Conservation (phyloP, 2,888 invertebrate genomes). For the Cylloceria caligata region DNA sequence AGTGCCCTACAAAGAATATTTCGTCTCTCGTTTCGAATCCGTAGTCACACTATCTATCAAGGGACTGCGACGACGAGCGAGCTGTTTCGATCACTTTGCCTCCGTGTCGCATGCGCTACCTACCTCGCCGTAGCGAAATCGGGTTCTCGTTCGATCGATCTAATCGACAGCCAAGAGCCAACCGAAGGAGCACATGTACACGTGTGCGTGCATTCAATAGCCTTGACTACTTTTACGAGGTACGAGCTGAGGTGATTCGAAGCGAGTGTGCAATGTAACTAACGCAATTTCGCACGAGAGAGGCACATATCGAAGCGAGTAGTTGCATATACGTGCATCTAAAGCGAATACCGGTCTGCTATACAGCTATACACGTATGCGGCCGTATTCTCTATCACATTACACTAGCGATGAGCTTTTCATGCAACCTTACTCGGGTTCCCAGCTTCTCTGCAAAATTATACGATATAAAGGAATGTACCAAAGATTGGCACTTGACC, state of each 20-base stretch:
- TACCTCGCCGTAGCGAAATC: constrained; percentile 29
- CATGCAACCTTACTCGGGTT: constrained; percentile 13
- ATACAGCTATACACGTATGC: constrained; percentile 10
- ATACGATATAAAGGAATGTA: constrained; percentile 29
- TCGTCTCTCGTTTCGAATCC: not conserved
- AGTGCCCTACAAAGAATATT: not conserved
- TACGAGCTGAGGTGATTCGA: constrained; percentile 49
- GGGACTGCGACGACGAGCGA: constrained; percentile 13
- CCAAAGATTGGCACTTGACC: constrained; percentile 24
- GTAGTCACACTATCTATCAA: not conserved
- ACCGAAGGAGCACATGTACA: constrained; percentile 21
- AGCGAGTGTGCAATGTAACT: constrained; percentile 48
- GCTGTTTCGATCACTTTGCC: constrained; percentile 53
- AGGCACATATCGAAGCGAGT: constrained; percentile 34
- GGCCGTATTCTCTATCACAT: not conserved
- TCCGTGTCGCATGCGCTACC: constrained; percentile 20
- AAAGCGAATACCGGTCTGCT: constrained; percentile 5
- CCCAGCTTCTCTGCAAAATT: constrained; percentile 15
- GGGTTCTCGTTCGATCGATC: constrained; percentile 60
- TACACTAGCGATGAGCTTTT: constrained; percentile 10
- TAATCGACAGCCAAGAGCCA: constrained; percentile 56
- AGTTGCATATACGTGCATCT: constrained; percentile 16
- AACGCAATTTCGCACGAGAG: constrained; percentile 60
- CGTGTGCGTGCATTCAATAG: constrained; percentile 57
- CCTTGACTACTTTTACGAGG: constrained; percentile 64